Evolutionary conservation across 1,140 invertebrate genomes (phyloP).

Genomic region (Drosophila pallidifrons): DNA sequence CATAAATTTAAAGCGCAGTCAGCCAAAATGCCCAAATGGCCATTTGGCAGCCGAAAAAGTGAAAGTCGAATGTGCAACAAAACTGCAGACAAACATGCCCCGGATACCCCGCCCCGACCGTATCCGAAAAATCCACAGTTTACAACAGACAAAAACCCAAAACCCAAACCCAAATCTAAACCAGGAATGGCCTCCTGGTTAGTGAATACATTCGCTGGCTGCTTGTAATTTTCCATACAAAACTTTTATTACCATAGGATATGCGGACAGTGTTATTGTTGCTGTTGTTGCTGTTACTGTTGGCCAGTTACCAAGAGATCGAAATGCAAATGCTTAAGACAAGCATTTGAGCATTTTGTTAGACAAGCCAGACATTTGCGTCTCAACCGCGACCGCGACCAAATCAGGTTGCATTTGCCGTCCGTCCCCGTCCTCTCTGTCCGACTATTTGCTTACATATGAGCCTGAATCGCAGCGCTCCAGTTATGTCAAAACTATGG

Average conservation of each 20-base stretch:
- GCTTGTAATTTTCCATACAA: slow-evolving; percentile 72
- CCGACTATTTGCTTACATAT: slow-evolving; percentile 46
- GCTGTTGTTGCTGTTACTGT: slow-evolving; percentile 8
- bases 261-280: slow-evolving; percentile 47
- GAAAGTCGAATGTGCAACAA: slow-evolving; percentile 76
- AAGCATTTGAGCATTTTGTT: slow-evolving; percentile 77
- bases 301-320: slow-evolving; percentile 75
- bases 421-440: slow-evolving; percentile 21
- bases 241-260: slow-evolving; percentile 81
- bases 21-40: slow-evolving; percentile 73
- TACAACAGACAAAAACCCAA: slow-evolving; percentile 32
- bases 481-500: slow-evolving; percentile 75
- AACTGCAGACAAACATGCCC: slow-evolving; percentile 40
- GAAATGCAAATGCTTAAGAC: slow-evolving; percentile 79
- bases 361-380: slow-evolving; percentile 60
- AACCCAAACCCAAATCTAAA: slow-evolving; percentile 31
- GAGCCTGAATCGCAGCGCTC: slow-evolving; percentile 56
- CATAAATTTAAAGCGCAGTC: slow-evolving; percentile 78
- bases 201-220: slow-evolving; percentile 21
- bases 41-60: slow-evolving; percentile 73
- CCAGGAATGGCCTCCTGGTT: slow-evolving; percentile 23
- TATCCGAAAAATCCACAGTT: not conserved
- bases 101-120: slow-evolving; percentile 28
- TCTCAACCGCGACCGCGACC: slow-evolving; percentile 42
- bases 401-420: slow-evolving; percentile 69